phyloP scores from a whole-genome alignment of 2,888 invertebrate genomes.

The Mesorhabditis sp. region DNA sequence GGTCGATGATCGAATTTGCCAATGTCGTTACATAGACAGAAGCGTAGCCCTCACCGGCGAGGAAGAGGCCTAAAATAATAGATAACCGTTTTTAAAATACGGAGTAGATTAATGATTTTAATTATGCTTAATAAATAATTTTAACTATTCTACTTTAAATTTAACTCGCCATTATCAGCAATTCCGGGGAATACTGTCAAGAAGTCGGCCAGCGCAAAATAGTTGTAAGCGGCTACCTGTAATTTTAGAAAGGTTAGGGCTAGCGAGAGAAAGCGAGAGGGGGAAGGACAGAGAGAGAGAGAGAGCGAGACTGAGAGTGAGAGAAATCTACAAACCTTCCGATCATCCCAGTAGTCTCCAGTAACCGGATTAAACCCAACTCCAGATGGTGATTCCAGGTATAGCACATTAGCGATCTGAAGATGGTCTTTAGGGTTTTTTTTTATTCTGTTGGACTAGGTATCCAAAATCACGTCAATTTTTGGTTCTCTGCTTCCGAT shows the following conservation, averaged over 20 bases:
- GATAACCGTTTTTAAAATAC: constrained; percentile 34
- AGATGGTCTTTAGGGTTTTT: neutral
- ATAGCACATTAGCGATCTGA: constrained; percentile 62
- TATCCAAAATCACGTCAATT: neutral
- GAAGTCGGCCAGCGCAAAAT: constrained; percentile 60
- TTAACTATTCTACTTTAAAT: constrained; percentile 42
- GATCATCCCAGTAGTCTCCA: neutral
- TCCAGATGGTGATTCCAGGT: constrained; percentile 63
- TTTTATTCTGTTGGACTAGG: neutral
- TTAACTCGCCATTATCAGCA: neutral
- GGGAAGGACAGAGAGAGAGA: too few species aligned
- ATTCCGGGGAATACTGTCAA: constrained; percentile 43
- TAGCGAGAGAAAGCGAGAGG: neutral
- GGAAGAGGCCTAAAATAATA: constrained; percentile 58
- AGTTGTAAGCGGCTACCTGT: constrained; percentile 58
- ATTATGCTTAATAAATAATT: constrained; percentile 23
- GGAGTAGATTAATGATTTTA: too few species aligned
- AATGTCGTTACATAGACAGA: constrained; percentile 61
- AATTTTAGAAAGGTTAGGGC: neutral
- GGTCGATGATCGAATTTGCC: constrained; percentile 42
- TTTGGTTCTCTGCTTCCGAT: neutral
- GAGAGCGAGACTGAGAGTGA: too few species aligned
- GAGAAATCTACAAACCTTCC: neutral
- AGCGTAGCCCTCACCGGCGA: constrained; percentile 62
- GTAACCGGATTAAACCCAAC: constrained; percentile 59